Evolutionary conservation across 2,797 vertebrate species (phyloP).

Genomic region (Neosilurus hyrtlii): DNA sequence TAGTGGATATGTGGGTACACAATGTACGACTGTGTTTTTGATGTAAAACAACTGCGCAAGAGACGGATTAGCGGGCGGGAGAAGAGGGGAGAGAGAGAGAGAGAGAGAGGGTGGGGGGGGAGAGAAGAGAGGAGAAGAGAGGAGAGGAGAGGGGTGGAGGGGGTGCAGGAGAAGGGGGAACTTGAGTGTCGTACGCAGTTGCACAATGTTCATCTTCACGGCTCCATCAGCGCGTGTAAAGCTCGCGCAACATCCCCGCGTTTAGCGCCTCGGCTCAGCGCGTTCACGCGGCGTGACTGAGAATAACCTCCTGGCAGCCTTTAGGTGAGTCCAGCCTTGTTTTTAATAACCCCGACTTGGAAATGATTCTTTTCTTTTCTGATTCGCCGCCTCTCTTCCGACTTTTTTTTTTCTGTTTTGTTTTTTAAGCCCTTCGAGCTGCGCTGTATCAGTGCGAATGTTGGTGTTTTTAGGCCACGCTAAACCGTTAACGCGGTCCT

Average conservation of each 20-base stretch:
- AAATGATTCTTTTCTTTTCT: neutral
- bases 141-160: conserved; percentile 31
- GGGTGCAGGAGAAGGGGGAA: conserved; percentile 47
- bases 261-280: conserved; percentile 35
- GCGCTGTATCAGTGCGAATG: neutral
- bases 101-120: conserved; percentile 18
- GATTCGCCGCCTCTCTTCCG: conserved; percentile 11
- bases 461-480: conserved; percentile 8
- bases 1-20: conserved; percentile 73
- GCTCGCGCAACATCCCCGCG: conserved; percentile 54
- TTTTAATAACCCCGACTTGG: neutral
- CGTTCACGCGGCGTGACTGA: conserved; percentile 11
- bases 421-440: neutral
- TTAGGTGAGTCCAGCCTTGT: conserved; percentile 41
- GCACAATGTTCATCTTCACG: conserved; percentile 55
- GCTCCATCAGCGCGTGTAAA: conserved; percentile 49
- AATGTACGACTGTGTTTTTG: conserved; percentile 71
- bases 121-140: conserved; percentile 4
- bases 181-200: conserved; percentile 55
- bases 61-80: conserved; percentile 48
- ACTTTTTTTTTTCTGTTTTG: conserved; percentile 13
- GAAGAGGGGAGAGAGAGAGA: conserved; percentile 34
- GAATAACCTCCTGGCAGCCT: neutral
- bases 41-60: conserved; percentile 63
- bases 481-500: neutral